Evolutionary conservation across 2,113 vertebrate species (phyloP), one percentile per base, ranked within the genome.

Genomic region (Lophius piscatorius): DNA sequence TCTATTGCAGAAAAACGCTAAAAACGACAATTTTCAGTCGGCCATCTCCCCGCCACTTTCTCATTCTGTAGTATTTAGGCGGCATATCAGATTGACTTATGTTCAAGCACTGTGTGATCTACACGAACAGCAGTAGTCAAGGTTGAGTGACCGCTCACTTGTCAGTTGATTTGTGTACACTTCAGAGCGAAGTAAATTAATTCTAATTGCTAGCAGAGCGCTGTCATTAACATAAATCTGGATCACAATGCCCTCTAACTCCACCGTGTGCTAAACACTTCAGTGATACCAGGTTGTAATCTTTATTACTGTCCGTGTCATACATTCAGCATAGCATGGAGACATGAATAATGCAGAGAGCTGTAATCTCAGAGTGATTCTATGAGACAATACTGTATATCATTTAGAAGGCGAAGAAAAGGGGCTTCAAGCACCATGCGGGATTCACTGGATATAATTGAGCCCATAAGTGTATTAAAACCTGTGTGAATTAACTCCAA

Each of bases 221-320:
- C 35, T 36, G 31, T 73, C 63, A 78, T 85, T 81, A 70, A 65
- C 80, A 83, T 83, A 83, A 86, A 82, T 80, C 36, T 74, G 55
- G 35, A 67, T 63, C 72, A 74, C 70, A 82, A 68, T 70, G 70
- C 67, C 67, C 42, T 64, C 62, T 38, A 70, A 80, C 73, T 71
- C 75, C 42, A 79, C 76, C 70, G 70, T 81, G 73, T 76, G 76
- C 84, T 83, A 80, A 78, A 83, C 85, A 79, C 78, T 82, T 74
- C 48, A 82, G 42, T 79, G 70, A 87, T 73, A 84, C 78, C 51
- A 72, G 78, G 85, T 85, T 86, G 70, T 80, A 82, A 83, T 78
- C 84, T 89, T 88, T 83, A 88, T 88, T 80, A 72, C 76, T 81
- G 78, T 84, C 76, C 68, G 70, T 84, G 73, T 86, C 80, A 79